Conservation (phyloP, 2,113 vertebrate species). For the Hepsetus odoe region DNA sequence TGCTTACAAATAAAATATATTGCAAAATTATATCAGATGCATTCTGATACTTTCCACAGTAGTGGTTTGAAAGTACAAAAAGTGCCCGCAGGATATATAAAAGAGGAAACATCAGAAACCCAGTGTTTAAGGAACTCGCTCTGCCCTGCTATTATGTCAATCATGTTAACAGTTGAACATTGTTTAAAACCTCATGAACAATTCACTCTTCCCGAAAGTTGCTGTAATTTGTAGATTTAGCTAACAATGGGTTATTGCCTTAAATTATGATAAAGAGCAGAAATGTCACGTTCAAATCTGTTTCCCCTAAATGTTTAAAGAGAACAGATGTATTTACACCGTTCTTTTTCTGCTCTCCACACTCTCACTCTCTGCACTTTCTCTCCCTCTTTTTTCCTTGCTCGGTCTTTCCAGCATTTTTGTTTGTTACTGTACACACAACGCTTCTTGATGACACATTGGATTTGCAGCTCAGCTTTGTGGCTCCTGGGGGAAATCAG, state of each 20-base stretch:
- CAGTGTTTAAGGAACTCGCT: neutral
- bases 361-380: constrained; percentile 13
- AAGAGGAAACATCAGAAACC: neutral
- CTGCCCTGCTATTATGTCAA: neutral
- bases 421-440: constrained; percentile 58
- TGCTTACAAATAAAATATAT: neutral
- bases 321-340: constrained; percentile 50
- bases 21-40: neutral
- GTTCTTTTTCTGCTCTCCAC: neutral
- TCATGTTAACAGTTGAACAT: constrained; percentile 17
- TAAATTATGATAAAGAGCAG: constrained; percentile 51
- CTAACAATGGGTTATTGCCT: constrained; percentile 46
- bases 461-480: constrained; percentile 60
- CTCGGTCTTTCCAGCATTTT: constrained; percentile 37
- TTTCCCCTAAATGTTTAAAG: constrained; percentile 46
- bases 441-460: constrained; percentile 67
- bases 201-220: constrained; percentile 36
- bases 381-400: neutral
- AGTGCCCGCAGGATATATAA: neutral
- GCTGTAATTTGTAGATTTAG: constrained; percentile 46
- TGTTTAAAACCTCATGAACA: constrained; percentile 35
- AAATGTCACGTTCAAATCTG: constrained; percentile 37
- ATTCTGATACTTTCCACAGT: neutral
- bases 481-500: constrained; percentile 68
- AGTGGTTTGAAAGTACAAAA: neutral